Conservation (phyloP, 1,140 invertebrate species). For the Drosophila simulans region DNA sequence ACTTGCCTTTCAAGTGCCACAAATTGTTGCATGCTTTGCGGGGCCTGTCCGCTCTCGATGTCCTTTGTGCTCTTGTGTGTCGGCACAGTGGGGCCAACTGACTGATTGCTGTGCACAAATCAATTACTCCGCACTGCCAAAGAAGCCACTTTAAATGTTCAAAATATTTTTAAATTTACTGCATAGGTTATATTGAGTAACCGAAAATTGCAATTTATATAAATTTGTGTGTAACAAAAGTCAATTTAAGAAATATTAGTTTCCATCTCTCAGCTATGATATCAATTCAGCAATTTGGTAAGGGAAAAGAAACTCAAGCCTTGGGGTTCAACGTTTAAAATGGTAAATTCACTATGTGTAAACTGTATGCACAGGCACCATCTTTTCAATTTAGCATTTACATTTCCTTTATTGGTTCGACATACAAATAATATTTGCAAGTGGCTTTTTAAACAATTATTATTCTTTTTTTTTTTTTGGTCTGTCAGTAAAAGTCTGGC, state of each 20-base stretch:
- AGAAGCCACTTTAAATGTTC: no score
- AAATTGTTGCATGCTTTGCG: constrained; percentile 48
- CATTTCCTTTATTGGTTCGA: neutral
- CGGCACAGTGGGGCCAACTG: neutral
- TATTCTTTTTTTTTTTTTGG: neutral
- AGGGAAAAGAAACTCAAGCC: no score
- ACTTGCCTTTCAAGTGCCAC: constrained; percentile 44
- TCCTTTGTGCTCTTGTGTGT: neutral
- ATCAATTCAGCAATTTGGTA: no score
- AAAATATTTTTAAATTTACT: no score
- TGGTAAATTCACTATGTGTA: neutral
- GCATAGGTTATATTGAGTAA: no score
- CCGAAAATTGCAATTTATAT: no score
- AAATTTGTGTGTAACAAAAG: no score
- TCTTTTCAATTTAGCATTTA: neutral
- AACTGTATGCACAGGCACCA: neutral
- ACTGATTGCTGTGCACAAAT: no score
- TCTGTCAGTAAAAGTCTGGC: neutral
- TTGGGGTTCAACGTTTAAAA: neutral
- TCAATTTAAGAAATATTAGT: no score
- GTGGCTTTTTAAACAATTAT: neutral
- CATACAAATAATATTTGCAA: neutral
- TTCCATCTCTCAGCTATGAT: no score
- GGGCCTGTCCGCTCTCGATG: neutral
- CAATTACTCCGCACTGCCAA: no score